phyloP scores from a whole-genome alignment of 2,797 vertebrate species.

The Poeciliopsis turneri region DNA sequence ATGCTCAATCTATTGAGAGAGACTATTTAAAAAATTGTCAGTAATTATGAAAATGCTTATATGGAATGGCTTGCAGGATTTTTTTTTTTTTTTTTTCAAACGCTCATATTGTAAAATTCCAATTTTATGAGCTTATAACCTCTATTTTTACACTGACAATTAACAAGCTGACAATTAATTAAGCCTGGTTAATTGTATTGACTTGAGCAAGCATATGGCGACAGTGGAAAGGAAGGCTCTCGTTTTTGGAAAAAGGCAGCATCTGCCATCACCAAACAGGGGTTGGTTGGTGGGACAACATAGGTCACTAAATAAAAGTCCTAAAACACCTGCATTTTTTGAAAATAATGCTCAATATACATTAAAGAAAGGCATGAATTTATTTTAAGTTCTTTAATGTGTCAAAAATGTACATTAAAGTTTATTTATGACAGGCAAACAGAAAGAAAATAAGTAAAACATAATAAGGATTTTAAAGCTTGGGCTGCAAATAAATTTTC shows the following conservation, averaged over 20 bases:
- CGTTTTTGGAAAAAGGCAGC: background rate
- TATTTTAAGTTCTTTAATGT: background rate
- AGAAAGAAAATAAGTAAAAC: background rate
- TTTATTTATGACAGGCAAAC: background rate
- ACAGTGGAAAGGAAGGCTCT: background rate
- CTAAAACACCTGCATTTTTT: background rate
- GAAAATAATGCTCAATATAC: background rate
- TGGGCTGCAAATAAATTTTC: constrained; percentile 4
- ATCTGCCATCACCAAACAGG: background rate
- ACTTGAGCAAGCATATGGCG: background rate
- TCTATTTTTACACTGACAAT: background rate
- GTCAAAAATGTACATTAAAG: background rate
- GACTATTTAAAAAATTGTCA: background rate
- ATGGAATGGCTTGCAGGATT: background rate
- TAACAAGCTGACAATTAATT: background rate
- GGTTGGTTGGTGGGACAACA: too few relatives aligned
- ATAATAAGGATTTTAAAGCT: background rate
- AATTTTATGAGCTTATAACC: background rate
- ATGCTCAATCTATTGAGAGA: background rate
- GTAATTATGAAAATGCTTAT: background rate
- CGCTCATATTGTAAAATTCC: background rate
- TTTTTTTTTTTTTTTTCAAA: background rate
- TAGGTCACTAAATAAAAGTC: background rate
- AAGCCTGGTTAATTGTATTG: background rate
- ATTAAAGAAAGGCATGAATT: background rate